A percentile compares a stretch with the other conserved stretches of the same genome.
Evolutionary conservation across 2,113 vertebrate species (phyloP).

Genomic region (Spea multiplicata): DNA sequence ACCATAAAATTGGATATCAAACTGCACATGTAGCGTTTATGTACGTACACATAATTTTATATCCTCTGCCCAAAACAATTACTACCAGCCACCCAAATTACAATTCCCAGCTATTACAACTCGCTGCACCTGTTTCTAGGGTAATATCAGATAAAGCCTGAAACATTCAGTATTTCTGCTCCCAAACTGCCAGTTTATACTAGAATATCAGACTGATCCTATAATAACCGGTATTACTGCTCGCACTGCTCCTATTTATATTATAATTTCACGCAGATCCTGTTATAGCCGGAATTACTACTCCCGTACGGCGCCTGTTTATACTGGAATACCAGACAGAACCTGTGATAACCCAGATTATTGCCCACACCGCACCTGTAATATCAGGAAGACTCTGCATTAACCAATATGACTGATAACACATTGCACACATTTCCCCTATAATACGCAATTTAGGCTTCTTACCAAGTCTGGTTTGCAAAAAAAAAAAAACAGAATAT

Average conservation of each 20-base stretch:
- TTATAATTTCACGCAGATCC: neutral
- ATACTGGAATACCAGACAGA: no score
- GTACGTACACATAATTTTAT: conserved; percentile 17
- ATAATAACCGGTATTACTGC: neutral
- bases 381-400: no score
- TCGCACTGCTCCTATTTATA: neutral
- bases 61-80: conserved; percentile 18
- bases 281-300: no score
- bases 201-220: neutral
- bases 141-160: conserved; percentile 1
- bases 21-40: conserved; percentile 1
- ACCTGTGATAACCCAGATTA: no score
- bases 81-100: conserved; percentile 21
- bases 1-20: conserved; percentile 30
- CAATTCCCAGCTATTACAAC: neutral
- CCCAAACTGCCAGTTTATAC: neutral
- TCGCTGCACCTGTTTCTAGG: neutral
- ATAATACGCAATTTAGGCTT: no score
- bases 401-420: no score
- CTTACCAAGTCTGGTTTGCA: no score
- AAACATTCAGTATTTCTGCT: conserved; percentile 9
- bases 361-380: no score
- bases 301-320: no score
- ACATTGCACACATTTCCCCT: no score
- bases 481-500: no score